Conservation (phyloP, 2,113 vertebrate genomes). For the Ranitomeya variabilis region DNA sequence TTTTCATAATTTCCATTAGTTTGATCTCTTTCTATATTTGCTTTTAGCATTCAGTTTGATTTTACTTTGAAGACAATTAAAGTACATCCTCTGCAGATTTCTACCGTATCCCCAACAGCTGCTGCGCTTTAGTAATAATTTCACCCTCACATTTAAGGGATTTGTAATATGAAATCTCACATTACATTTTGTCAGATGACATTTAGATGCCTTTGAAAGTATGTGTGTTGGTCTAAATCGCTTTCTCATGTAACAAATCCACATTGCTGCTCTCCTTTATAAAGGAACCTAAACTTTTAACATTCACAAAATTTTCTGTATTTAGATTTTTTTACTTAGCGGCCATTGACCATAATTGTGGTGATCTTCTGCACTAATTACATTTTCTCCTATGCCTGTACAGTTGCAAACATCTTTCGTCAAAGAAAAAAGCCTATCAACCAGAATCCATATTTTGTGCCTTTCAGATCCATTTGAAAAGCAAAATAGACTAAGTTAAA, state of each 20-base stretch:
- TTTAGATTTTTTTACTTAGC: neutral
- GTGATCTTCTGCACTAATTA: neutral
- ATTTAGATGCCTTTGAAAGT: slow-evolving; percentile 49
- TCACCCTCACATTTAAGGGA: slow-evolving; percentile 50
- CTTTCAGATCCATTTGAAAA: no score
- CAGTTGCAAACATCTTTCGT: no score
- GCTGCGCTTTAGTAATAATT: slow-evolving; percentile 38
- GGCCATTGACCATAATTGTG: neutral
- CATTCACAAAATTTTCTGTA: neutral
- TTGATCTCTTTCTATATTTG: neutral
- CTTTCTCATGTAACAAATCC: slow-evolving; percentile 52
- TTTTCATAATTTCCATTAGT: neutral
- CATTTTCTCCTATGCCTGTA: neutral
- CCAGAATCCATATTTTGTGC: no score
- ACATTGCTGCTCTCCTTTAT: neutral
- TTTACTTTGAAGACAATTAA: slow-evolving; percentile 20
- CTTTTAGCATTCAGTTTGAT: neutral
- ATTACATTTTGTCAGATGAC: slow-evolving; percentile 53
- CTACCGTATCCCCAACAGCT: slow-evolving; percentile 42
- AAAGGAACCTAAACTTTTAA: neutral
- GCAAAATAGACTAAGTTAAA: no score
- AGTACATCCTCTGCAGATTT: slow-evolving; percentile 49
- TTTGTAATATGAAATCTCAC: slow-evolving; percentile 55
- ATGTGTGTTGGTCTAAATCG: slow-evolving; percentile 40
- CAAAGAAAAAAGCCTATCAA: no score